Evolutionary conservation across 2,797 vertebrate genomes (phyloP).

Genomic region (Bovichtus variegatus): DNA sequence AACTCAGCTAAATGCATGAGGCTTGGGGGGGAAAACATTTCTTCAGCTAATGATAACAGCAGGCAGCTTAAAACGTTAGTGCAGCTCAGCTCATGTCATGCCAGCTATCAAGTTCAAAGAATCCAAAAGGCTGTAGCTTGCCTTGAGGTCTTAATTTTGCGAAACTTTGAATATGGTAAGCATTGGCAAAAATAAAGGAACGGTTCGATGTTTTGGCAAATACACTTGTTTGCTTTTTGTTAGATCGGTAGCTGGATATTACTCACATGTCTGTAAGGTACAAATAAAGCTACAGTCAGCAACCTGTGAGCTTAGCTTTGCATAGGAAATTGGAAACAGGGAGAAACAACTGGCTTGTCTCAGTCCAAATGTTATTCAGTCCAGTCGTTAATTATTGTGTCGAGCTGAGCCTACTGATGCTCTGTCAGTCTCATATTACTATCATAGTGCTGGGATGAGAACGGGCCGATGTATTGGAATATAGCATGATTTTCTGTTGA

Average conservation of each 20-base stretch:
- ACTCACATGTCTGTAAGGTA: not conserved
- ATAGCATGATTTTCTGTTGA: not conserved
- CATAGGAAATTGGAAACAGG: not conserved
- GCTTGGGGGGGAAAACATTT: not conserved
- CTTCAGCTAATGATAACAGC: not conserved
- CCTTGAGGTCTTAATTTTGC: not conserved
- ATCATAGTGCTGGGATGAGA: not conserved
- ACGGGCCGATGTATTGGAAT: not conserved
- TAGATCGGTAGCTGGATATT: not conserved
- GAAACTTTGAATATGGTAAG: conserved; percentile 1
- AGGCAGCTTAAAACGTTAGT: conserved; percentile 24
- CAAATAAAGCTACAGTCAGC: not conserved
- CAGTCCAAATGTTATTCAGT: too few species aligned
- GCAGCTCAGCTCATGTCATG: not conserved
- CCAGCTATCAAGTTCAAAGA: too few species aligned
- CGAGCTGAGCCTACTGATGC: not conserved
- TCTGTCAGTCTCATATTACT: not conserved
- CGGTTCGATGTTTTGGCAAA: not conserved
- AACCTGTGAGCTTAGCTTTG: not conserved
- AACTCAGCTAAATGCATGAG: conserved; percentile 7
- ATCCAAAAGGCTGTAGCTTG: conserved; percentile 5
- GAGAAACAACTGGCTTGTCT: not conserved
- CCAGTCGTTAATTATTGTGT: not conserved
- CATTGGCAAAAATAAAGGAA: not conserved
- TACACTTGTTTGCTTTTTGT: not conserved